phyloP scores from a whole-genome alignment of 2,888 invertebrate genomes.

The Pheosia tremula region DNA sequence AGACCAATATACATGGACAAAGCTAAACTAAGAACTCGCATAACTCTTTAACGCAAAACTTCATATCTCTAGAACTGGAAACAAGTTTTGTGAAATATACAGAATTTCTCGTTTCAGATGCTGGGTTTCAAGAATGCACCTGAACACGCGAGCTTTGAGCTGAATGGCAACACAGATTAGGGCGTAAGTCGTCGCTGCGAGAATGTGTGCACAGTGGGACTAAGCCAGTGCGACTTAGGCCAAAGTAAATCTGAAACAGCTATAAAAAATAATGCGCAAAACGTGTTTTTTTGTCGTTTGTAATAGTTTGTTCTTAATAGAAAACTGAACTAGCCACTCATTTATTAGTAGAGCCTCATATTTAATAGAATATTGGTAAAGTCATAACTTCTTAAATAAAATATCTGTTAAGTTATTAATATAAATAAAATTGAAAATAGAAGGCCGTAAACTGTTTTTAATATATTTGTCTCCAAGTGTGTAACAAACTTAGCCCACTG shows the following conservation, averaged over 20 bases:
- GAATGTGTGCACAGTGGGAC: conserved; percentile 40
- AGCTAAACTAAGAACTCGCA: not conserved
- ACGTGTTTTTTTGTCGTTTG: no score
- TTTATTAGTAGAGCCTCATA: no score
- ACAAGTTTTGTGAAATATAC: conserved; percentile 19
- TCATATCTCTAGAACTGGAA: not conserved
- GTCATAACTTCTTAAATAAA: no score
- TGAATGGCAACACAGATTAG: conserved; percentile 58
- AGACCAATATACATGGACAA: no score
- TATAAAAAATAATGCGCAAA: not conserved
- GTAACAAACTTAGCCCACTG: conserved; percentile 21
- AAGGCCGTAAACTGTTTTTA: not conserved
- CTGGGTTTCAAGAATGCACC: conserved; percentile 52
- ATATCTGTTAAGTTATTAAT: no score
- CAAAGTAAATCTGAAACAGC: not conserved
- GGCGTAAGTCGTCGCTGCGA: conserved; percentile 46
- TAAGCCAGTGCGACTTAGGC: not conserved
- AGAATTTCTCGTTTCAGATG: conserved; percentile 39
- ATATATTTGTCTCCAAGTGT: not conserved
- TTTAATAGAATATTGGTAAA: no score
- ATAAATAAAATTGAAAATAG: no score
- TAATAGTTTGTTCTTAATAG: no score
- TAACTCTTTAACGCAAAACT: no score
- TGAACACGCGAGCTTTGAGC: conserved; percentile 46
- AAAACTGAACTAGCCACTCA: no score